These are phyloP conservation scores for Antechinus stuartii DNA, from an alignment of 2,113 vertebrate species.

Conservation along the genomic window DNA sequence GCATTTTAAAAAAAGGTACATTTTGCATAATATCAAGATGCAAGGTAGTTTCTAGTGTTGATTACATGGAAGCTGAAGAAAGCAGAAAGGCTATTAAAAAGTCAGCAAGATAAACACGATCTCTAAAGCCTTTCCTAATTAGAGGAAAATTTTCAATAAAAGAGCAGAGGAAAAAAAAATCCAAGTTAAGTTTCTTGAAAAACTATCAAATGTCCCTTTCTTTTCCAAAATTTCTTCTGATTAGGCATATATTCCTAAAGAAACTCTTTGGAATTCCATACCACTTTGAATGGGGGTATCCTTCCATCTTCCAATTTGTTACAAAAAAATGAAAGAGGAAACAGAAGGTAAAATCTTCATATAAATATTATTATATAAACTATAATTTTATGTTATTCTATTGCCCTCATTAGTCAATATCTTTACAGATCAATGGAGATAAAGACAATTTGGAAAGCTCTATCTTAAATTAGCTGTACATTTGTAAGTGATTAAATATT, in stretches of 20 bases:
- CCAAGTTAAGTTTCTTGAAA: neutral
- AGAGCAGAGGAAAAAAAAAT: neutral
- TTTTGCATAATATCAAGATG: constrained; percentile 24
- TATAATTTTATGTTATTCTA: neutral
- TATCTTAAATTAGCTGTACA: neutral
- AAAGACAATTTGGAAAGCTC: neutral
- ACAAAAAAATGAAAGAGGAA: neutral
- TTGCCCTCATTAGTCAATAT: neutral
- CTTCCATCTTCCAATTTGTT: neutral
- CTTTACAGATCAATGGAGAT: neutral
- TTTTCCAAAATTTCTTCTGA: neutral
- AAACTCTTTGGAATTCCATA: neutral
- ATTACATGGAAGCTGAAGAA: constrained; percentile 20
- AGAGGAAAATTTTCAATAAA: constrained; percentile 3
- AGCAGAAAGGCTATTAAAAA: neutral
- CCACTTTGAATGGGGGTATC: neutral
- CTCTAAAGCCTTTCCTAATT: neutral
- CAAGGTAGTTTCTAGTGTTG: constrained; percentile 16
- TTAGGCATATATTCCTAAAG: neutral
- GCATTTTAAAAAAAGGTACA: constrained; percentile 16
- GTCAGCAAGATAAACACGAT: neutral
- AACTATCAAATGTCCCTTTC: neutral
- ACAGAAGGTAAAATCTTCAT: neutral
- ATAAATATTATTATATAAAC: neutral
- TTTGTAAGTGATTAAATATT: neutral